Conservation (phyloP, 1,140 invertebrate species). For the Lucilia cuprina region DNA sequence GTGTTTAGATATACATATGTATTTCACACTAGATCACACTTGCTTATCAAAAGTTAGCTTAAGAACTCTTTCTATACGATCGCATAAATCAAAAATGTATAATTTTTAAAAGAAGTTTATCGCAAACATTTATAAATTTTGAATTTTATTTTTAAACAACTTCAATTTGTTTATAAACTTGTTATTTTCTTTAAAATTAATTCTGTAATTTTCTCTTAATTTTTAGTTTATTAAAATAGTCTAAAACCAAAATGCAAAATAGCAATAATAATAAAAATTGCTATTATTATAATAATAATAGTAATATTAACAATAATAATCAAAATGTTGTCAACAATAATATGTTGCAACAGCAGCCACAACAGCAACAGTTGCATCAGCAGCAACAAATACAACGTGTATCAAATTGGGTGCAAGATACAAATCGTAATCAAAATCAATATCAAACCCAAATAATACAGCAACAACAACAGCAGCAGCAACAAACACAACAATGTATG, state of each 20-base stretch:
- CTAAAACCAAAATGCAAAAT: conserved; percentile 42
- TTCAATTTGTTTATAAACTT: neutral
- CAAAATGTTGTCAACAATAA: conserved; percentile 42
- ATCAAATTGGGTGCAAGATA: conserved; percentile 16
- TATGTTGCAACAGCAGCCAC: conserved; percentile 39
- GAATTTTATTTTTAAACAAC: neutral
- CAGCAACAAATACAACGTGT: conserved; percentile 41
- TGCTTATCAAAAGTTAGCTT: too few species aligned
- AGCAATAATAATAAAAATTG: conserved; percentile 38
- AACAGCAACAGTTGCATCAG: conserved; percentile 43
- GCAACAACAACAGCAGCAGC: conserved; percentile 38
- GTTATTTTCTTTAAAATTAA: too few species aligned
- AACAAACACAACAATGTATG: conserved; percentile 39
- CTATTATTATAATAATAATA: conserved; percentile 26
- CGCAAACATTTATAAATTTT: neutral
- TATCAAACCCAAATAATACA: conserved; percentile 16
- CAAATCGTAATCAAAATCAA: conserved; percentile 31
- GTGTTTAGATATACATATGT: too few species aligned
- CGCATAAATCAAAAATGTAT: too few species aligned
- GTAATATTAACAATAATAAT: conserved; percentile 42
- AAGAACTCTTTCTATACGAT: too few species aligned
- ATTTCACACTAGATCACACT: too few species aligned
- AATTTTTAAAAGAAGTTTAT: neutral
- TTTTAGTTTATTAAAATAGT: neutral
- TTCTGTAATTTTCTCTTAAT: neutral